Base-by-base conservation (phyloP, 2,797 vertebrate species). In the Triplophysa bombifrons region DNA sequence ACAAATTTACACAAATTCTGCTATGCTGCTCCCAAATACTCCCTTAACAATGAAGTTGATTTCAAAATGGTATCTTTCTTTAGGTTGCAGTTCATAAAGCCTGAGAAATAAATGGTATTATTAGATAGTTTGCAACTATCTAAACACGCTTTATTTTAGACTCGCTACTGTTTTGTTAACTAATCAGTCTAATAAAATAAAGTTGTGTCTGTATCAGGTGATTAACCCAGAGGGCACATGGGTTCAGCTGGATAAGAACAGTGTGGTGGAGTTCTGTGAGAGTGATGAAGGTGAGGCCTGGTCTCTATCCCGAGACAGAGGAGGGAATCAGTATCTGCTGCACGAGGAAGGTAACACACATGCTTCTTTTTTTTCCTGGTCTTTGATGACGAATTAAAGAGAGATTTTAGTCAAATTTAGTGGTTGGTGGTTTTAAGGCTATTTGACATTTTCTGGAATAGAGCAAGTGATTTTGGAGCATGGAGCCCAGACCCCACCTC, bases 191-290 rank as follows among this genome's bases (percentile, higher is more conserved):
- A 51, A 51, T 51, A 51, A 86, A 92, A 91, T 86, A 87, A 80
- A 84, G 72, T 86, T 85, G 80, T 93, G 88, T 96, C 91, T 96
- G 88, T 90, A 88, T 89, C 94, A 99, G 98, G 98, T 98, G 91
- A 95, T 97, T 90, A 99, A 97, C 94, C 93, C 96, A 80, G 98
- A 99, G 93, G 98, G 98, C 84, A 95, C 96, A 0, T 99, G 98
- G 98, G 97, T 99, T 79, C 98, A 99, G 83, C 95, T 99, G 94
- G 98, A 99, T 94, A 98, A 99, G 93, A 98, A 97, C 95, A 99
- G 97, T 90, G 98, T 99, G 87, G 96, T 99, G 92, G 98, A 99
- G 87, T 99, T 98, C 93, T 99, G 98, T 93, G 98, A 99, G 92
- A 99, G 96, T 75, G 98, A 99, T 85, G 98, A 99, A 90, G 98